phyloP scores from a whole-genome alignment of 1,140 invertebrate species.

The Ceratina australensis region DNA sequence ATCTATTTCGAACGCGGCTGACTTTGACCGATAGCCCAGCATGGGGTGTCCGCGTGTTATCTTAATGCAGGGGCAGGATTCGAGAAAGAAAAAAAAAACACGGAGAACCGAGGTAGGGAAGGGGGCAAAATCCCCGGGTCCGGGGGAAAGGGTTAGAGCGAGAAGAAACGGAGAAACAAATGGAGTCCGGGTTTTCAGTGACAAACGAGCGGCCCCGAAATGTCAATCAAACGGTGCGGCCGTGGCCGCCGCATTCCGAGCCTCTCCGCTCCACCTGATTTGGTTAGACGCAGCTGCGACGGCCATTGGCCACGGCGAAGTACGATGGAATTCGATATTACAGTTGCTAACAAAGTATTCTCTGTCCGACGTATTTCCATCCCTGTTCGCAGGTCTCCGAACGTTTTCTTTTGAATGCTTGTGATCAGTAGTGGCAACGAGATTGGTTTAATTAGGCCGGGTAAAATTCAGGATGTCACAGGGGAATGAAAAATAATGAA shows the following conservation, averaged over 20 bases:
- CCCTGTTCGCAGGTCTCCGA: too few species aligned
- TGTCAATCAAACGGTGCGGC: constrained; percentile 70
- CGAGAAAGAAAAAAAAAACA: constrained; percentile 27
- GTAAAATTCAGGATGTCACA: too few species aligned
- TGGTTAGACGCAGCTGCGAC: constrained; percentile 46
- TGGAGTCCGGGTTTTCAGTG: constrained; percentile 66
- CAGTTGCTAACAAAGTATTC: too few species aligned
- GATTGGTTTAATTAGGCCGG: too few species aligned
- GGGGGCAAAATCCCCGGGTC: not conserved
- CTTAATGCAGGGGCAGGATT: constrained; percentile 65
- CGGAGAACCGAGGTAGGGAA: not conserved
- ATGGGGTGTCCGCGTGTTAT: constrained; percentile 57
- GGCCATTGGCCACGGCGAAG: not conserved
- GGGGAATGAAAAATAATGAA: too few species aligned
- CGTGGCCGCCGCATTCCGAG: constrained; percentile 67
- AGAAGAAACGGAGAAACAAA: constrained; percentile 52
- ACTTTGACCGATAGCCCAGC: constrained; percentile 72
- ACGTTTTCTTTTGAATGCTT: too few species aligned
- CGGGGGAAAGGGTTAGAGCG: not conserved
- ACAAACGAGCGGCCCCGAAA: constrained; percentile 78
- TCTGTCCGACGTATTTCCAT: too few species aligned
- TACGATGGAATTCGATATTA: constrained; percentile 1
- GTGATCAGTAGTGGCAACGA: too few species aligned
- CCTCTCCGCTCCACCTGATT: constrained; percentile 67
- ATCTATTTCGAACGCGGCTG: constrained; percentile 60